Base-by-base conservation (phyloP, 2,113 vertebrate species). In the Pygoscelis adeliae region DNA sequence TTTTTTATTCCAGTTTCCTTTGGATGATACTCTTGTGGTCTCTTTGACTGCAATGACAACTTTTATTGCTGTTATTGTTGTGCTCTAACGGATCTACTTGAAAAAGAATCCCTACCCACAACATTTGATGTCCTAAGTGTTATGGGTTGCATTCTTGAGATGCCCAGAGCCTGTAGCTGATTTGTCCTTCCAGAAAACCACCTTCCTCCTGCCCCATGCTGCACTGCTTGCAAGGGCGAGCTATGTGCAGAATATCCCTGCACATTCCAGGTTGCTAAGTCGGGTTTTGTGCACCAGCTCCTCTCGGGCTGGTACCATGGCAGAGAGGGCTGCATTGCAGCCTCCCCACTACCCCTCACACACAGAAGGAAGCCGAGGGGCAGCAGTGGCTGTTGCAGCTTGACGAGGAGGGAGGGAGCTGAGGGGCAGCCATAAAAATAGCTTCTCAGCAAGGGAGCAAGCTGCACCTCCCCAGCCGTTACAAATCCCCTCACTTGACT, bases 1-100 rank as follows among this genome's bases (percentile, higher is more conserved):
- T 55, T 85, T 95, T 95, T 87, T 63, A 67, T 88, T 86, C 52
- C 38, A 58, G 11, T 87, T 81, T 92, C 76, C 73, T 93, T 83
- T 66, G 69, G 40, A 49, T 1, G 1, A 47, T 5, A 26, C 8
- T 91, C 47, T 36, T 11, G 49, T 5, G 36, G 40, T 59, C 44
- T 78, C 40, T 74, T 67, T 49, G 52, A 61, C 66, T 69, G 34
- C 21, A 80, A 42, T 11, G 32, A 20, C 30, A 92, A 53, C 11
- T 85, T 89, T 15, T 50, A 21, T 7, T 25, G 53, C 38, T 82
- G n/a, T 86, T 84, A 74, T 19, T 34, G 55, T 9, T 63, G 23
- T 47, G 21, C 55, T 85, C 1, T 8, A 73, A 79, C 38, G 87
- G 38, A 83, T 15, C 25, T 82, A 69, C 78, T 42, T 66, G 42